These are phyloP conservation scores for Papilio xuthus DNA, from an alignment of 1,140 invertebrate species.

Conservation along the genomic window DNA sequence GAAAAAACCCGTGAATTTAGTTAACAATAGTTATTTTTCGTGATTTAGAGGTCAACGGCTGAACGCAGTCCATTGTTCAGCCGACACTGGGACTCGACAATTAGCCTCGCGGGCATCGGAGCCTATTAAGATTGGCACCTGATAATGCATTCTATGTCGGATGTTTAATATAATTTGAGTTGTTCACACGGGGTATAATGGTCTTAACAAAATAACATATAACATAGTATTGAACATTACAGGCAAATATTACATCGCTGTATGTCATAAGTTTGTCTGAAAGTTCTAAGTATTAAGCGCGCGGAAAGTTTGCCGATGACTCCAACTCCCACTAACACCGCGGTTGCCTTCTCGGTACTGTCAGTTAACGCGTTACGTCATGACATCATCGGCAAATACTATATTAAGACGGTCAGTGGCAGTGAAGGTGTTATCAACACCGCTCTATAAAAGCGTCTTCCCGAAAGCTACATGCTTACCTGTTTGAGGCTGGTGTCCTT, in stretches of 20 bases:
- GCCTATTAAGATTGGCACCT: conserved; percentile 10
- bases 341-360: too few relatives aligned
- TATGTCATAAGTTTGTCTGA: too few relatives aligned
- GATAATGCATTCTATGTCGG: background rate
- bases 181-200: background rate
- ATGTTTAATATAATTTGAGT: conserved; percentile 3
- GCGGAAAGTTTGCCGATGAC: background rate
- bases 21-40: conserved; percentile 23
- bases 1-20: conserved; percentile 12
- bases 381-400: too few relatives aligned
- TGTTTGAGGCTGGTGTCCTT: conserved; percentile 84
- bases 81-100: background rate
- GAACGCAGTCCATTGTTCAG: conserved; percentile 15
- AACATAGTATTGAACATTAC: too few relatives aligned
- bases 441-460: background rate
- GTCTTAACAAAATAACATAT: too few relatives aligned
- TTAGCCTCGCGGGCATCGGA: background rate
- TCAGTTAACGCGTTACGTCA: too few relatives aligned
- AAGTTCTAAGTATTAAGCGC: too few relatives aligned
- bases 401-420: too few relatives aligned
- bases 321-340: background rate
- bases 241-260: too few relatives aligned
- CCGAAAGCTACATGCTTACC: conserved; percentile 47
- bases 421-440: too few relatives aligned
- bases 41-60: conserved; percentile 30